Evolutionary conservation across 1,140 invertebrate genomes (phyloP), one percentile per base, ranked within the genome.

Genomic region (Dryas iulia): DNA sequence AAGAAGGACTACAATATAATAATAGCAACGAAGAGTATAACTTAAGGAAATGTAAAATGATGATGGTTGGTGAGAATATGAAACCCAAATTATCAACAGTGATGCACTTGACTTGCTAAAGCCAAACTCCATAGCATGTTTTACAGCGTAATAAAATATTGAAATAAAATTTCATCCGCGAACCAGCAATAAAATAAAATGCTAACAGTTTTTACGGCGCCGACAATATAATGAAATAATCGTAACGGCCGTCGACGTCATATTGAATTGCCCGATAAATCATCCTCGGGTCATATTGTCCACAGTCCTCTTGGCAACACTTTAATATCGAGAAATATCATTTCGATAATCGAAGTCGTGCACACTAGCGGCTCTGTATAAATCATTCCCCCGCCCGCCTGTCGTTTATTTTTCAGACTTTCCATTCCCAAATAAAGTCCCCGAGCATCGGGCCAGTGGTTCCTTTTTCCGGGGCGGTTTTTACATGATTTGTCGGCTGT

Each of bases 241-340:
- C 87, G 83, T 88, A 91, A 90, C 83, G 75, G 86, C 81, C 85
- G 83, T 83, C 78, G 79, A 84, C 79, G 86, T 87, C 81, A 87
- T 79, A 69, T 79, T 78, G 85, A 85, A 91, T 88, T 84, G 81
- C 78, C 77, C 77, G 73, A 91, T 91, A 91, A 91, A 91, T 91
- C 84, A 86, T 88, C 84, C 82, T 72, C 78, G 86, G 86, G 84
- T 90, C 89, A 91, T 90, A 90, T 90, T 91, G 89, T 91, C 89
- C 89, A 74, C 83, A 80, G 82, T 91, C 78, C 86, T 87, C 82
- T 86, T 84, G 79, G 84, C 87, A 88, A 91, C 87, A 90, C 89
- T 91, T 91, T 89, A 90, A 91, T 90, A 91, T 91, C 84, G 84
- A 89, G 84, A 90, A 91, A 91, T 90, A 90, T 90, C 89, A 91